Evolutionary conservation across 2,888 invertebrate genomes (phyloP).

Genomic region (Parascotia fuliginaria): DNA sequence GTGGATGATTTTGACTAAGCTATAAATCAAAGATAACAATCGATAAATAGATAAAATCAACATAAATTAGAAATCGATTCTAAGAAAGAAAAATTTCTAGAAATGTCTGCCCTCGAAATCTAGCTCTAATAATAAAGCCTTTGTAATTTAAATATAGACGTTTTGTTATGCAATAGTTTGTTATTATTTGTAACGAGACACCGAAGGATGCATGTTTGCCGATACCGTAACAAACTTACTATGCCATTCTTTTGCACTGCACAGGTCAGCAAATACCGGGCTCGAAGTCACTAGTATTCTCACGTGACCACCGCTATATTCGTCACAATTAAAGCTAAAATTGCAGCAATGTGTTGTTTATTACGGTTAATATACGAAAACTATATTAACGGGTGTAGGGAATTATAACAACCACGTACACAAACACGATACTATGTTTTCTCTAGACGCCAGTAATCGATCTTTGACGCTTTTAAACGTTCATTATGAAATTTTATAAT

Average conservation of each 20-base stretch:
- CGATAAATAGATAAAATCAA: constrained; percentile 14
- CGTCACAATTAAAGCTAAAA: constrained; percentile 49
- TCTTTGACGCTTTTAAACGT: background rate
- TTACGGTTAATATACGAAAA: constrained; percentile 47
- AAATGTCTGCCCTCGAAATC: constrained; percentile 1
- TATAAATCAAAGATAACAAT: constrained; percentile 14
- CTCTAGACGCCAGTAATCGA: background rate
- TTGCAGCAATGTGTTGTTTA: constrained; percentile 50
- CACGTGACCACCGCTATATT: constrained; percentile 41
- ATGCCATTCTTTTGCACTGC: constrained; percentile 60
- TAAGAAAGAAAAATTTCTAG: constrained; percentile 4
- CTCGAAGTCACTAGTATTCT: constrained; percentile 24
- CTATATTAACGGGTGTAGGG: constrained; percentile 45
- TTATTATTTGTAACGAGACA: constrained; percentile 41
- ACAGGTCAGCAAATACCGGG: constrained; percentile 34
- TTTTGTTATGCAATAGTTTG: constrained; percentile 31
- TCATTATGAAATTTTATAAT: background rate
- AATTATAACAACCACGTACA: constrained; percentile 38
- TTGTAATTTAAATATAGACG: constrained; percentile 20
- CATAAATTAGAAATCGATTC: background rate
- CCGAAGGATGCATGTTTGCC: constrained; percentile 32
- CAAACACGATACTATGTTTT: constrained; percentile 31
- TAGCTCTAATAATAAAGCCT: constrained; percentile 1
- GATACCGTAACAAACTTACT: constrained; percentile 42
- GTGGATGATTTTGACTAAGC: no score